Base-by-base conservation (phyloP, 1,140 invertebrate genomes). In the Pomacea maculata region DNA sequence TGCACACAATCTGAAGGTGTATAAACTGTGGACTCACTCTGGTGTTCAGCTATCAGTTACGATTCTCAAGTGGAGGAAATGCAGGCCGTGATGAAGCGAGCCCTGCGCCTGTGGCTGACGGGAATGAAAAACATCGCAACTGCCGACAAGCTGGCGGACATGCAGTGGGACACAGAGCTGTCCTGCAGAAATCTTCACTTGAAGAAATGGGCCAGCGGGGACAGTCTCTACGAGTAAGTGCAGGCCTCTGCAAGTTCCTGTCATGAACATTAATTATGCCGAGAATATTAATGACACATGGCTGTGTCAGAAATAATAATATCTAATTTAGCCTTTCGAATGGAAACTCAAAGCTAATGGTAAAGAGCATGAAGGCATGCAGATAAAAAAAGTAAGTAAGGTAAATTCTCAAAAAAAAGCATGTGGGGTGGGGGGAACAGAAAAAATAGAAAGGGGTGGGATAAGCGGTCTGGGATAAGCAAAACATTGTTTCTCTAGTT, bases 151-250 rank as follows among this genome's bases (percentile, higher is more conserved):
- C 1, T 12, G 77, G 52, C 19, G 25, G 2, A 12, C 45, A 63
- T 61, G 78, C n/a, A 79, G 29, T 74, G 68, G 70, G 54, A 79
- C 70, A 79, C 68, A n/a, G 15, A 54, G 70, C 70, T 79, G 29
- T 79, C 70, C 55, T 79, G 78, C 71, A 12, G 70, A 21, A 55
- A 79, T n/a, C 8, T n/a, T 3, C 71, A 79, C 34, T 21, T 78
- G 1, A 78, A 70, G 70, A 79, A 74, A 52, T 83, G 82, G 82
- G 54, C 72, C 9, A 70, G 80, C 19, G 82, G 82, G 2, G 17
- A 83, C 34, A 7, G 45, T 52, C 19, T 83, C 54, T 83, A 70
- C 71, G 64, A 83, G 82, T 83, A 75, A 76, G 80, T 81, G 25
- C 54, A 15, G 25, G 0, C 15, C 25, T 64, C 68, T 19, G 68